Conservation (phyloP, 2,797 vertebrate genomes). For the Pelochelys cantorii region DNA sequence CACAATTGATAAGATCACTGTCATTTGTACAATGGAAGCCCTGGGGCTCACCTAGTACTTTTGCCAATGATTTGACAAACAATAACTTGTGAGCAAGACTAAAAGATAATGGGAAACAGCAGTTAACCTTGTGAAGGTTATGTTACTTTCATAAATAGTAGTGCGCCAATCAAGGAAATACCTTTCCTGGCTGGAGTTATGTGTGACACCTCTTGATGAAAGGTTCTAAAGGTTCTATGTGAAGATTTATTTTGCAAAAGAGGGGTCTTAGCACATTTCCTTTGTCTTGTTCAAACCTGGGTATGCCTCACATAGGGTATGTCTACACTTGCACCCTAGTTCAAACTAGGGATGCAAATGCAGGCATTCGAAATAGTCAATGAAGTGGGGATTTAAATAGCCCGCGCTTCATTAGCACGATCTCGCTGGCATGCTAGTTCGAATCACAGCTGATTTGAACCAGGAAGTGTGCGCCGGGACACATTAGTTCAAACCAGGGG, state of each 20-base stretch:
- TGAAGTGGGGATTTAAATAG: no score
- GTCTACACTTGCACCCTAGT: no score
- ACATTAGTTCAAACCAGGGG: no score
- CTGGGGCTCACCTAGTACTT: accelerated
- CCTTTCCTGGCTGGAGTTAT: background rate
- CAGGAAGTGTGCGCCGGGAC: no score
- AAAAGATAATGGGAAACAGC: background rate
- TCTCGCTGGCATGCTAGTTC: no score
- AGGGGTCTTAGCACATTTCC: background rate
- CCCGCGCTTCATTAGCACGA: no score
- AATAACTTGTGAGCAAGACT: background rate
- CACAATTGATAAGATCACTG: background rate
- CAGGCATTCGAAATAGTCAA: no score
- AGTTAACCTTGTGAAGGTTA: background rate
- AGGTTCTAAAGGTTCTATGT: background rate
- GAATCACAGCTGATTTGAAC: no score
- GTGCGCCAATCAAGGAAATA: background rate
- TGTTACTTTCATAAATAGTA: background rate
- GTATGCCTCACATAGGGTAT: background rate
- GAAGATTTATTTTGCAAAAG: background rate
- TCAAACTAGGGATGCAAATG: no score
- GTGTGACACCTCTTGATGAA: background rate
- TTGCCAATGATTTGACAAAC: background rate
- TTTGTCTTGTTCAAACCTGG: background rate
- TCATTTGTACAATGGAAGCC: background rate